phyloP scores from a whole-genome alignment of 2,888 invertebrate genomes.

The Ochropacha duplaris region DNA sequence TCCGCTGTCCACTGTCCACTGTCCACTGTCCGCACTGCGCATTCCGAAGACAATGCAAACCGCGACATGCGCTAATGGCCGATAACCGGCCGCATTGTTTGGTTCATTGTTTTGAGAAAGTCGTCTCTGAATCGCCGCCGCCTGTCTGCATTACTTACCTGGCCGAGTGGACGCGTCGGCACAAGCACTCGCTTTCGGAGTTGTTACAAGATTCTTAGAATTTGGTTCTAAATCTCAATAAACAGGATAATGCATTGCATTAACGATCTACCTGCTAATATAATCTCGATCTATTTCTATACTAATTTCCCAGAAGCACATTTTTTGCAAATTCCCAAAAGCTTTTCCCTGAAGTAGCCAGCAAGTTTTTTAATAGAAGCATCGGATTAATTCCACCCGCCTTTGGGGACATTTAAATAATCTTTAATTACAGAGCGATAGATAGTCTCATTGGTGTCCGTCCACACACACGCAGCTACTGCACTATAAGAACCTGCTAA shows the following conservation, averaged over 20 bases:
- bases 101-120: constrained; percentile 24
- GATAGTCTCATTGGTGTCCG: too few relatives aligned
- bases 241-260: neutral
- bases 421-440: too few relatives aligned
- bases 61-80: constrained; percentile 2
- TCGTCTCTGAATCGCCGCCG: constrained; percentile 14
- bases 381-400: too few relatives aligned
- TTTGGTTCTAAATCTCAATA: neutral
- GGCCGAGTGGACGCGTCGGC: neutral
- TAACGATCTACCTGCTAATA: neutral
- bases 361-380: neutral
- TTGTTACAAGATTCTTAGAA: neutral
- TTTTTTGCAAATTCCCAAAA: neutral
- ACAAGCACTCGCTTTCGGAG: neutral
- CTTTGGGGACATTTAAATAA: too few relatives aligned
- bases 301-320: neutral
- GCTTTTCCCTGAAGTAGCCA: neutral
- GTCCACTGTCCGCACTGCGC: constrained; percentile 14
- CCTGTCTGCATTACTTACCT: constrained; percentile 3
- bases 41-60: constrained; percentile 11
- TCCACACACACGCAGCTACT: too few relatives aligned
- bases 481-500: too few relatives aligned
- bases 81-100: constrained; percentile 15
- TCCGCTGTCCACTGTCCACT: too few relatives aligned
- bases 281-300: neutral